Conservation (phyloP, 1,140 invertebrate genomes). For the Hesperophylax magnus region DNA sequence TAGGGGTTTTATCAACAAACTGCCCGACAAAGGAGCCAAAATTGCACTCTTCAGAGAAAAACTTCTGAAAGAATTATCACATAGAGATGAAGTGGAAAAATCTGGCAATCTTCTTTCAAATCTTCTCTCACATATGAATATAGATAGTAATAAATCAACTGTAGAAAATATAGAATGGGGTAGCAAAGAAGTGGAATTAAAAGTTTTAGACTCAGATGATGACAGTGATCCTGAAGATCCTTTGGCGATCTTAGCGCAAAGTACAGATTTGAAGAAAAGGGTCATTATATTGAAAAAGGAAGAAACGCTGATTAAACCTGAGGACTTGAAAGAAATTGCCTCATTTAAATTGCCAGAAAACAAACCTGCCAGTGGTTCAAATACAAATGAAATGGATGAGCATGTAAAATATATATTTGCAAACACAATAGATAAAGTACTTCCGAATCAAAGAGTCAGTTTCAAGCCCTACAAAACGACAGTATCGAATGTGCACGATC, state of each 20-base stretch:
- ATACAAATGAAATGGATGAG: constrained; percentile 63
- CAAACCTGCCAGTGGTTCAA: constrained; percentile 6
- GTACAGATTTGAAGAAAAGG: constrained; percentile 73
- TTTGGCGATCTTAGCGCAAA: constrained; percentile 77
- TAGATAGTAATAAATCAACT: constrained; percentile 59
- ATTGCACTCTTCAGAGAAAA: constrained; percentile 72
- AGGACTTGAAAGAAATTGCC: constrained; percentile 74
- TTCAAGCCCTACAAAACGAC: constrained; percentile 80
- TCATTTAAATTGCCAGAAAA: constrained; percentile 20
- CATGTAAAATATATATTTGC: constrained; percentile 75
- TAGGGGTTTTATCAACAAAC: constrained; percentile 67
- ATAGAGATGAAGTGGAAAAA: constrained; percentile 73
- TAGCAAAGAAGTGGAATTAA: constrained; percentile 64
- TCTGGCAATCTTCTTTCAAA: constrained; percentile 73
- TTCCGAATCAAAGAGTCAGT: constrained; percentile 61
- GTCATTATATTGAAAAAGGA: constrained; percentile 70
- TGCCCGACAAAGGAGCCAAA: constrained; percentile 80
- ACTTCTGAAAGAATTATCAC: constrained; percentile 71
- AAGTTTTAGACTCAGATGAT: constrained; percentile 76
- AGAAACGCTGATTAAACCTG: constrained; percentile 73
- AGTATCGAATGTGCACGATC: constrained; percentile 74
- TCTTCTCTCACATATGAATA: constrained; percentile 70
- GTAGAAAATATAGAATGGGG: constrained; percentile 79
- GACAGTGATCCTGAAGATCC: constrained; percentile 75
- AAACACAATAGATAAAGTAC: constrained; percentile 70